Conservation (phyloP, 2,888 invertebrate genomes). For the Myopa testacea region DNA sequence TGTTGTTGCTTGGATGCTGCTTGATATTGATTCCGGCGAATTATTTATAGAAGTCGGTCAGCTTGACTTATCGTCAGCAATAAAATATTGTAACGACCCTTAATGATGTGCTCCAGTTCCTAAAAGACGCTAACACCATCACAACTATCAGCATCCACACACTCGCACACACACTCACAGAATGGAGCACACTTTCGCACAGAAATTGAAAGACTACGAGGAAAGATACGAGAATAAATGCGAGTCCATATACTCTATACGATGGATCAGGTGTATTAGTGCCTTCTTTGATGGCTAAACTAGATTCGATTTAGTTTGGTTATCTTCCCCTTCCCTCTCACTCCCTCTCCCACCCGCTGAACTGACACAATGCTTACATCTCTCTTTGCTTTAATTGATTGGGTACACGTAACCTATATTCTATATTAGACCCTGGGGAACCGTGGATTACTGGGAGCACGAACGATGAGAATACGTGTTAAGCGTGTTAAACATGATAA, state of each 20-base stretch:
- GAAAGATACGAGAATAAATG: neutral
- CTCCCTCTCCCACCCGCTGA: neutral
- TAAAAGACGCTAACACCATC: neutral
- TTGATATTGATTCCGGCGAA: conserved; percentile 31
- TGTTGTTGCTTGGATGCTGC: neutral
- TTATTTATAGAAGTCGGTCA: conserved; percentile 38
- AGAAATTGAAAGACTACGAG: neutral
- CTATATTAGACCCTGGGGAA: neutral
- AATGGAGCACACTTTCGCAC: neutral
- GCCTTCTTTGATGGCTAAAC: neutral
- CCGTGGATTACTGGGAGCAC: neutral
- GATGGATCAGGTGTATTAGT: neutral
- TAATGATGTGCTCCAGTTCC: conserved; percentile 30
- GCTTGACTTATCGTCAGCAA: conserved; percentile 44
- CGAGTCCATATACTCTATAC: neutral
- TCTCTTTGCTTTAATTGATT: neutral
- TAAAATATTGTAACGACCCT: conserved; percentile 43
- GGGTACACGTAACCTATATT: neutral
- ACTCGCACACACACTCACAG: neutral
- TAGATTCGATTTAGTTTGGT: neutral
- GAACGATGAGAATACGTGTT: neutral
- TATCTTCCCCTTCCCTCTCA: neutral
- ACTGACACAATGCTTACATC: neutral
- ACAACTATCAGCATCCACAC: neutral
- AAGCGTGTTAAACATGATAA: too few species aligned